phyloP scores from a whole-genome alignment of 1,140 invertebrate genomes.

The Eubasilissa regina region DNA sequence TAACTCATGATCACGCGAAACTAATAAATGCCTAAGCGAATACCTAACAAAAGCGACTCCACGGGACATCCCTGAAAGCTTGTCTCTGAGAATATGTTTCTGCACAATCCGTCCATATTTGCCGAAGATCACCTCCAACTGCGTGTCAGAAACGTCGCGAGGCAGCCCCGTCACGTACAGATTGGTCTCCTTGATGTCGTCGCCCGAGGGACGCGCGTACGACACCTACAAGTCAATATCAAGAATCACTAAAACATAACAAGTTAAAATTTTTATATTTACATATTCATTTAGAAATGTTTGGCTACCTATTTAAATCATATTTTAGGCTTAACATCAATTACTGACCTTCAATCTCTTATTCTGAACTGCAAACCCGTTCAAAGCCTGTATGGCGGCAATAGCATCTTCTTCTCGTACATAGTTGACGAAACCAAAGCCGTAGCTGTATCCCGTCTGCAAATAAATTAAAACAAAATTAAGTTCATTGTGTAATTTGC shows the following conservation, averaged over 20 bases:
- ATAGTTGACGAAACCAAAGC: constrained; percentile 97
- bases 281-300: too few species aligned
- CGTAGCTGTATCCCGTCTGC: constrained; percentile 94
- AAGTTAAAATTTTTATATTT: too few species aligned
- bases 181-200: constrained; percentile 96
- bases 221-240: constrained; percentile 78
- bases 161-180: constrained; percentile 95
- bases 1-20: too few species aligned
- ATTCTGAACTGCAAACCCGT: constrained; percentile 90
- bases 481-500: too few species aligned
- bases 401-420: constrained; percentile 87
- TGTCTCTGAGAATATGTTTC: constrained; percentile 90
- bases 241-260: not conserved
- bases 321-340: not conserved
- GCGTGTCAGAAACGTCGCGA: constrained; percentile 85
- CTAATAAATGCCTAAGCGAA: too few species aligned
- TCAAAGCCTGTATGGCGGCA: constrained; percentile 88
- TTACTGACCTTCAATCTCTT: constrained; percentile 82
- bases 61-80: constrained; percentile 86
- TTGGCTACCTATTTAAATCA: too few species aligned
- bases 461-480: too few species aligned
- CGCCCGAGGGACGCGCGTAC: constrained; percentile 90
- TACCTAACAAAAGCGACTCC: constrained; percentile 95
- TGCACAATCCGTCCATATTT: constrained; percentile 92
- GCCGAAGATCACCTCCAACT: constrained; percentile 88